Base-by-base conservation (phyloP, 2,797 vertebrate species). In the Chloroceryle inda region DNA sequence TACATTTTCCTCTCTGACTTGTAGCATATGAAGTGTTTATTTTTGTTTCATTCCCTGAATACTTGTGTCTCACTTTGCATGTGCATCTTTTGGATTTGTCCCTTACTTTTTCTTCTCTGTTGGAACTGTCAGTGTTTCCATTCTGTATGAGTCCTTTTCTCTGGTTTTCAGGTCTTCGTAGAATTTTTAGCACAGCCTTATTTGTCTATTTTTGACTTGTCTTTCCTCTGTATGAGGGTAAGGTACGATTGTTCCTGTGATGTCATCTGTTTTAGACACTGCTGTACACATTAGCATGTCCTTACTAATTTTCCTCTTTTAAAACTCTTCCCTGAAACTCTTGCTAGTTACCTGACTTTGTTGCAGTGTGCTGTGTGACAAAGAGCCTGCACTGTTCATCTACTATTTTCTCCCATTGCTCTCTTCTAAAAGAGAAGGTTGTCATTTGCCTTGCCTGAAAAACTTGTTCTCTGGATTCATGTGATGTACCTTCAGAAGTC, bases 1-100 rank as follows among this genome's bases (percentile, higher is more conserved):
- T 80, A 61, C 44, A 20, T 94, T 92, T 94, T 85, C 68, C 64
- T 89, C 68, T 88, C 68, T 87, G 75, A 88, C 84, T 89, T 62
- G 44, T 11, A 77, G 56, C 78, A 77, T 73, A 79, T 63, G 59
- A 94, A 85, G 45, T 49, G 59, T 85, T 88, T 77, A 66, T 67
- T 94, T 92, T 81, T 55, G 24, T 82, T 92, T 85, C 14, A 0
- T 35, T 79, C 55, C 42, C 58, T 64, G 56, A 76, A 31, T 79
- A 89, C 52, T 68, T 95, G 56, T 55, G 53, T 55, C 83, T 89
- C n/a, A 35, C 35, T 94, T 94, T 84, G 49, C 31, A 63, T 74
- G 35, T 61, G 64, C n/a, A 31, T 88, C 47, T 72, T 88, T 71
- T 21, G 14, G 4, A 37, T 73, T 77, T 82, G n/a, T 71, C 37